Evolutionary conservation across 2,888 invertebrate genomes (phyloP).

Genomic region (Homarus gammarus): DNA sequence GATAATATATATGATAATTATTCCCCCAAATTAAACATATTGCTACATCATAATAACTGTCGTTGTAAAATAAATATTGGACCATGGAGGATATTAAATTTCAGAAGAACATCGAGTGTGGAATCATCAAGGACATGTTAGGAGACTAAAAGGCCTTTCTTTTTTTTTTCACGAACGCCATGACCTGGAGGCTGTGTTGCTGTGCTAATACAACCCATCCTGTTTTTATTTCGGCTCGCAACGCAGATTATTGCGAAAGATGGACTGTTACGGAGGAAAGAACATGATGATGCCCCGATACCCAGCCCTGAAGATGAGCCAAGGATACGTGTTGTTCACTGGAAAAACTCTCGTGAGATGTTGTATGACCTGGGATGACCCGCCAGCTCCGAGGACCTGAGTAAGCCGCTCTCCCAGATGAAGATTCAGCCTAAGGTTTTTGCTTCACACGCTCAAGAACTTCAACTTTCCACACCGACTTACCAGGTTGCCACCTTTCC

Average conservation of each 20-base stretch:
- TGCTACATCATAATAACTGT: no score
- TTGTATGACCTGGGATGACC: constrained; percentile 47
- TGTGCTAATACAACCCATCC: background rate
- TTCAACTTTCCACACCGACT: constrained; percentile 56
- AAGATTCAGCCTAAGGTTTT: constrained; percentile 40
- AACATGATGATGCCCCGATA: background rate
- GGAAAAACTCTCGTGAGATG: background rate
- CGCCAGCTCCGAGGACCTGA: constrained; percentile 41
- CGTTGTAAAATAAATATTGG: no score
- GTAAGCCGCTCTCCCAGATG: constrained; percentile 34
- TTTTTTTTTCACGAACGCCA: no score
- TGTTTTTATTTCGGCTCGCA: background rate
- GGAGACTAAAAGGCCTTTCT: background rate
- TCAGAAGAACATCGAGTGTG: background rate
- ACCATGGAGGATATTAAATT: no score
- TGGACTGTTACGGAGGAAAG: background rate
- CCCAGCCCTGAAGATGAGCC: constrained; percentile 3
- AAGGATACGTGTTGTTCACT: background rate
- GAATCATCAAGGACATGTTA: background rate
- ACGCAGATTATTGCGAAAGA: background rate
- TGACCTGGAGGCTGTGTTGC: background rate
- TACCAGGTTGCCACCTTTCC: constrained; percentile 43
- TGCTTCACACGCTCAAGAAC: constrained; percentile 51
- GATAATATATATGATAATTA: no score
- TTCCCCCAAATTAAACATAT: no score